Evolutionary conservation across 2,888 invertebrate genomes (phyloP).

Genomic region (Chaetoderma sp.): DNA sequence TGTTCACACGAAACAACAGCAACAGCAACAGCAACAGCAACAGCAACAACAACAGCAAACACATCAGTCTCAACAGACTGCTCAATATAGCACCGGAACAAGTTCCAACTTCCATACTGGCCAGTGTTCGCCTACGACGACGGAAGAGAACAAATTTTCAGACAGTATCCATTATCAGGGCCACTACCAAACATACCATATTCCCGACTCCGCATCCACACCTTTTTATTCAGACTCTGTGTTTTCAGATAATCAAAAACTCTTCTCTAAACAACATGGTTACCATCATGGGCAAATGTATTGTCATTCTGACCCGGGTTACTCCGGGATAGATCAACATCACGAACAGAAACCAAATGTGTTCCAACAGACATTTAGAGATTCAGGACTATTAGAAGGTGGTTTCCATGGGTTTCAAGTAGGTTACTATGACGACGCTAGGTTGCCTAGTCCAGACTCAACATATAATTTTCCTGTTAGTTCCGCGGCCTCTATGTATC

Average conservation of each 20-base stretch:
- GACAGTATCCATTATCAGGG: constrained; percentile 9
- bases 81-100: too few relatives aligned
- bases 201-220: too few relatives aligned
- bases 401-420: constrained; percentile 47
- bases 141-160: too few relatives aligned
- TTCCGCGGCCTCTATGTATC: constrained; percentile 36
- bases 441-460: constrained; percentile 33
- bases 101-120: too few relatives aligned
- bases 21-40: too few relatives aligned
- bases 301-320: constrained; percentile 15
- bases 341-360: constrained; percentile 38
- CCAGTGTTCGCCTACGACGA: too few relatives aligned
- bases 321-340: constrained; percentile 46
- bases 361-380: constrained; percentile 38
- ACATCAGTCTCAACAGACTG: too few relatives aligned
- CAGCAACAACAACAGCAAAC: too few relatives aligned
- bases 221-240: too few relatives aligned
- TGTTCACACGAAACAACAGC: too few relatives aligned
- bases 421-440: constrained; percentile 45
- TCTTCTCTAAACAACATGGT: constrained; percentile 37
- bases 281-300: constrained; percentile 29
- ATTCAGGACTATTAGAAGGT: constrained; percentile 39
- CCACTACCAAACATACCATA: constrained; percentile 4
- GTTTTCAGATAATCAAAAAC: constrained; percentile 41
- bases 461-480: constrained; percentile 32